Percentiles rank a stretch among this genome's conserved stretches.
phyloP scores from a whole-genome alignment of 2,113 vertebrate genomes.

The Nothocercus nigrocapillus region DNA sequence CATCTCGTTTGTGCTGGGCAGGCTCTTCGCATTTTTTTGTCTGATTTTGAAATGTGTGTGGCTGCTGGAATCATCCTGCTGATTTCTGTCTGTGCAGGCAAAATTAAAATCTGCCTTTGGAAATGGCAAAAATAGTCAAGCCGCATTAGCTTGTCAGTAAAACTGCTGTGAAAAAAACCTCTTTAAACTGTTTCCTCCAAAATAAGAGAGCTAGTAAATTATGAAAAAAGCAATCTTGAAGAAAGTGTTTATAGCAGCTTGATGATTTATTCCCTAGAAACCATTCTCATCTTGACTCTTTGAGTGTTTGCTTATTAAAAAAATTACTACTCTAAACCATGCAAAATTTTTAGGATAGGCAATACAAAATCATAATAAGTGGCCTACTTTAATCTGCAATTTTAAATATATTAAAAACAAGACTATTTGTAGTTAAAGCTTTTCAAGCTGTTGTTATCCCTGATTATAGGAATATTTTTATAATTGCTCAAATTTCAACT shows the following conservation, averaged over 20 bases:
- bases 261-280: constrained; percentile 42
- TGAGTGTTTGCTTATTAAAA: background rate
- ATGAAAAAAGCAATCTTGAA: constrained; percentile 17
- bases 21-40: background rate
- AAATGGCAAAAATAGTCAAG: background rate
- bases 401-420: background rate
- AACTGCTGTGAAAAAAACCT: background rate
- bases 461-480: background rate
- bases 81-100: background rate
- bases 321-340: background rate
- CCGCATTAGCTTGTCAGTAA: background rate
- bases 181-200: background rate
- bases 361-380: background rate
- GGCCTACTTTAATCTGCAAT: background rate
- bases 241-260: constrained; percentile 16
- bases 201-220: background rate
- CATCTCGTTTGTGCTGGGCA: no score
- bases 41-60: rapidly evolving
- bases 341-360: background rate
- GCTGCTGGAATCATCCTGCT: background rate
- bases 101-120: background rate
- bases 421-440: background rate
- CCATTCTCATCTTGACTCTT: constrained; percentile 10
- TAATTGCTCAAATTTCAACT: background rate
- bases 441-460: background rate